Evolutionary conservation across 2,888 invertebrate genomes (phyloP), one percentile per base, ranked within the genome.

Genomic region (Synanthedon formicaeformis): DNA sequence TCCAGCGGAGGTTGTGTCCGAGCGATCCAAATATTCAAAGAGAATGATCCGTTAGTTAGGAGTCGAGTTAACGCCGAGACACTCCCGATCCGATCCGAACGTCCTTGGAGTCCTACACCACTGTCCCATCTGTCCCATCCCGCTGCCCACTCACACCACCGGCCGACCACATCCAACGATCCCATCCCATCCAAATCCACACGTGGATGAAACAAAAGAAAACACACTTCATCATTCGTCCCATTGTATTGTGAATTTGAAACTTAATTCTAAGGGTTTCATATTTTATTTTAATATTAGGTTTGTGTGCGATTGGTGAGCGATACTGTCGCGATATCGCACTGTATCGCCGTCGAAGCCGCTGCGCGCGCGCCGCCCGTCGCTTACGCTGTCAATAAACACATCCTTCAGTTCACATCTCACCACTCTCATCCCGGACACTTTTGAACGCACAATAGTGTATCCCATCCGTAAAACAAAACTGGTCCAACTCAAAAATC

Each of bases 121-220:
- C 48, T 40, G 50, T 51, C 48, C 23, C 18, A 50, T 54, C 48
- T 40, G 50, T 51, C 48, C 23, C 18, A 50, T 54, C 50, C 52
- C 53, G 50, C 52, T 53, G 54, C 63, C 64, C 73, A 71, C 78
- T 71, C 77, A 75, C 81, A 76, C 75, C 73, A 75, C 79, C 75
- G 70, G 73, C 75, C 83, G 73, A 78, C 78, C 77, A 77, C 70
- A 78, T 80, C 81, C 79, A 75, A 71, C 69, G 79, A 83, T 67
- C 72, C 53, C 54, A 54, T 52, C 10, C 34, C 50, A 41, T 54
- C 52, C 80, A 79, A 81, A 84, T 84, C 86, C 86, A 86, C 81
- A 87, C 34, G 86, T 71, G 85, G 86, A 86, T 87, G 87, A 85
- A 87, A 87, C 86, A 87, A 87, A 87, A 87, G 83, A 86, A 81